These are phyloP conservation scores for Patella depressa DNA, from an alignment of 2,888 invertebrate genomes.

Conservation along the genomic window DNA sequence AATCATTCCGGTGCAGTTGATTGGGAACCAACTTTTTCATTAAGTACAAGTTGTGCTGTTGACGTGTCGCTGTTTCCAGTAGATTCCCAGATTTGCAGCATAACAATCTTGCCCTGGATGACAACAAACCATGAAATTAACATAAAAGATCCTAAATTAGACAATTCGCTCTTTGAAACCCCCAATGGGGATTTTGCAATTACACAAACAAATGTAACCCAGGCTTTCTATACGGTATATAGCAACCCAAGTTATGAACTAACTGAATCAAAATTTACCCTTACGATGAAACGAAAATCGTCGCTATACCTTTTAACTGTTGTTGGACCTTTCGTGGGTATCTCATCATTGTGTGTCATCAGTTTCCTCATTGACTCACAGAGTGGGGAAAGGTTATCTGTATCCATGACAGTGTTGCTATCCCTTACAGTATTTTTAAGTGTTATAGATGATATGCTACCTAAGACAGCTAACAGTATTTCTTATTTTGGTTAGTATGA, in stretches of 20 bases:
- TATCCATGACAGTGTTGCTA: constrained; percentile 17
- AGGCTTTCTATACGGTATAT: neutral
- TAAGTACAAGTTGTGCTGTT: neutral
- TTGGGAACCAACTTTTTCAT: neutral
- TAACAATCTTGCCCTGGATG: neutral
- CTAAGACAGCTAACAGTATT: constrained; percentile 17
- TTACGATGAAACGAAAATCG: neutral
- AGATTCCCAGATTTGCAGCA: neutral
- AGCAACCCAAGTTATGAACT: neutral
- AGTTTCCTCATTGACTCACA: constrained; percentile 19
- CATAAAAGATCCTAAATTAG: neutral
- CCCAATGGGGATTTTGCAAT: neutral
- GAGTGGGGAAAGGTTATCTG: constrained; percentile 22
- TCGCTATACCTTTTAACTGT: neutral
- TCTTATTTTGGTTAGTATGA: constrained; percentile 19
- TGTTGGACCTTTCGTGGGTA: neutral
- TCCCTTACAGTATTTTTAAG: constrained; percentile 14
- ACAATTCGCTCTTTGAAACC: neutral
- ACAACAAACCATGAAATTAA: neutral
- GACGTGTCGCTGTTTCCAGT: neutral
- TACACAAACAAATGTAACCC: neutral
- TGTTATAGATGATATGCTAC: constrained; percentile 11
- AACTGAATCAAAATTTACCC: neutral
- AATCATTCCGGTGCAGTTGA: neutral
- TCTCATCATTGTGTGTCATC: constrained; percentile 10